Conservation (phyloP, 2,888 invertebrate genomes). For the Slavum lentiscoides region DNA sequence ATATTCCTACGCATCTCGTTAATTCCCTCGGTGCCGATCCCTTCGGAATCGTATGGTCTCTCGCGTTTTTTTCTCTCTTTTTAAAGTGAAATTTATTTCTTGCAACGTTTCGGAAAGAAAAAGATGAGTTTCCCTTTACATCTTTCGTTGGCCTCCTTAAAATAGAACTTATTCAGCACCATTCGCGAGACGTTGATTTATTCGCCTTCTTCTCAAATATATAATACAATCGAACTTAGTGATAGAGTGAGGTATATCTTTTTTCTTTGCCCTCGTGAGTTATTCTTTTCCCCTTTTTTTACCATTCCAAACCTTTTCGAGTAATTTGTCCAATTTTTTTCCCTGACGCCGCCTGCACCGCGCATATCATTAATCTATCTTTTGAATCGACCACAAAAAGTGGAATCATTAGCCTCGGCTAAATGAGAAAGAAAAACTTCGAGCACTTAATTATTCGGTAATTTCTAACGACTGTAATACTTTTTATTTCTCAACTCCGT, state of each 20-base stretch:
- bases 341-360: conserved; percentile 6
- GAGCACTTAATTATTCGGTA: conserved; percentile 47
- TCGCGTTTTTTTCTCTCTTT: conserved; percentile 14
- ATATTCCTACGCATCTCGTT: conserved; percentile 5
- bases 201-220: conserved; percentile 51
- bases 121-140: conserved; percentile 44
- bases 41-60: conserved; percentile 21
- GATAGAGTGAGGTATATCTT: conserved; percentile 48
- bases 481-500: conserved; percentile 36
- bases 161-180: conserved; percentile 52
- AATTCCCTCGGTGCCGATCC: conserved; percentile 21
- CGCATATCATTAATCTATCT: conserved; percentile 51
- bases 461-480: conserved; percentile 34
- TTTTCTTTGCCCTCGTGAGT: conserved; percentile 22
- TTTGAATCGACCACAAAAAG: conserved; percentile 49
- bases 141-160: conserved; percentile 25
- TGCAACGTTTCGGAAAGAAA: conserved; percentile 47
- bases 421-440: conserved; percentile 42
- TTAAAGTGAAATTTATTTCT: conserved; percentile 49
- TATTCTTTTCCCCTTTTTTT: conserved; percentile 42
- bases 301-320: conserved; percentile 45
- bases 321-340: conserved; percentile 53
- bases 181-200: conserved; percentile 52
- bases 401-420: conserved; percentile 38
- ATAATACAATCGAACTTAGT: conserved; percentile 53